These are phyloP conservation scores for Lutjanus campechanus DNA, from an alignment of 2,797 vertebrate genomes.

Conservation along the genomic window DNA sequence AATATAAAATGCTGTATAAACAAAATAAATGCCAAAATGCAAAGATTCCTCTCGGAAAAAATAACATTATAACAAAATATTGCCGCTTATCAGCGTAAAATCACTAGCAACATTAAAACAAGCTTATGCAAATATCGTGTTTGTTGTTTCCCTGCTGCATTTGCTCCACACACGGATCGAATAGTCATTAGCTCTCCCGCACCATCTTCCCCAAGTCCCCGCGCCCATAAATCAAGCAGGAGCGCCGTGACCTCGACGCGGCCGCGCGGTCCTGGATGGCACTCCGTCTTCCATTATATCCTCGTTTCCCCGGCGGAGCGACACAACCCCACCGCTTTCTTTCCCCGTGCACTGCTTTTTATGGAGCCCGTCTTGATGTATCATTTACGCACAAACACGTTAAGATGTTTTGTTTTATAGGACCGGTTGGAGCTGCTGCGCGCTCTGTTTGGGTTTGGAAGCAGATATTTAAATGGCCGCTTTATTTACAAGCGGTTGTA, in stretches of 20 bases:
- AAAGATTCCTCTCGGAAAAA: background rate
- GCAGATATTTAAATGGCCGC: slow-evolving; percentile 61
- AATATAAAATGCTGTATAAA: background rate
- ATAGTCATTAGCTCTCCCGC: slow-evolving; percentile 87
- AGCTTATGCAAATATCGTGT: slow-evolving; percentile 68
- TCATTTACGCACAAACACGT: slow-evolving; percentile 69
- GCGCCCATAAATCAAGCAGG: slow-evolving; percentile 89
- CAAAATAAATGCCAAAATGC: background rate
- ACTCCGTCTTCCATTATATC: slow-evolving; percentile 88
- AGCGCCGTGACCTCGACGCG: slow-evolving; percentile 87
- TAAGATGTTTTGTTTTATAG: slow-evolving; percentile 62
- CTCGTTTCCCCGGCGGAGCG: slow-evolving; percentile 81
- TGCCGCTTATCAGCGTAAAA: slow-evolving; percentile 27
- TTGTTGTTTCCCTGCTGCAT: slow-evolving; percentile 73
- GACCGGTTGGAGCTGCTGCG: slow-evolving; percentile 35
- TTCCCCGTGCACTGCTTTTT: slow-evolving; percentile 54
- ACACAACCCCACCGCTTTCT: slow-evolving; percentile 75
- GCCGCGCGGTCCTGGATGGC: slow-evolving; percentile 82
- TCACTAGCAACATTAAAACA: slow-evolving; percentile 45
- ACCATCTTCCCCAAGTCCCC: slow-evolving; percentile 82
- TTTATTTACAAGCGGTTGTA: slow-evolving; percentile 64
- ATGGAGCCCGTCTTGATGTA: slow-evolving; percentile 78
- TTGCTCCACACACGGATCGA: slow-evolving; percentile 83
- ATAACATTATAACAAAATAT: slow-evolving; percentile 12
- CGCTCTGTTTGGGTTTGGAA: slow-evolving; percentile 53